These are phyloP conservation scores for Anthoscopus minutus DNA, from an alignment of 2,113 vertebrate genomes.

Conservation along the genomic window DNA sequence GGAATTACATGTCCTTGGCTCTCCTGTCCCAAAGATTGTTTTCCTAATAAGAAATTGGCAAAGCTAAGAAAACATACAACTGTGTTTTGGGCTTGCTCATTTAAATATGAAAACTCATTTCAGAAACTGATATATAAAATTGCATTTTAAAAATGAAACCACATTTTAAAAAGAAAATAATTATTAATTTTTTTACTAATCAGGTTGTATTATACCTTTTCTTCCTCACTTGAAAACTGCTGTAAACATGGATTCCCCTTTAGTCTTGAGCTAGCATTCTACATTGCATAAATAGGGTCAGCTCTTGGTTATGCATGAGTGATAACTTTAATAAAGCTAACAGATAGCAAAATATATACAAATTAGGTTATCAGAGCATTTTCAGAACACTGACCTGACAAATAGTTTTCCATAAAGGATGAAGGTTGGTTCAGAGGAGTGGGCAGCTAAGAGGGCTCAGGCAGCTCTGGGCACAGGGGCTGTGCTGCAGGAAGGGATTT, in stretches of 20 bases:
- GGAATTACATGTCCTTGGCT: neutral
- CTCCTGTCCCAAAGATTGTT: neutral
- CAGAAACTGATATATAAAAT: neutral
- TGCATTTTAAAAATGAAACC: neutral
- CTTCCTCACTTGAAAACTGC: neutral
- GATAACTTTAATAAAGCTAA: neutral
- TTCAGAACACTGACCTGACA: neutral
- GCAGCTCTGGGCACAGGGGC: neutral
- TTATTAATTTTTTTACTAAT: neutral
- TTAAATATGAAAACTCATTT: neutral
- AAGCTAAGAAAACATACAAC: neutral
- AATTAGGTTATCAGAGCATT: neutral
- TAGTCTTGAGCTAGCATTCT: neutral
- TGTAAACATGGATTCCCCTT: neutral
- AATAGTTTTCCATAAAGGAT: neutral
- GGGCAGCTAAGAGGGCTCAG: neutral
- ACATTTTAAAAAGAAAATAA: neutral
- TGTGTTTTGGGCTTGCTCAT: neutral
- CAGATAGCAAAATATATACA: neutral
- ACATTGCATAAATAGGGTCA: neutral
- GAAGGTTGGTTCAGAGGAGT: neutral
- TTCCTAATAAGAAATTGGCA: neutral
- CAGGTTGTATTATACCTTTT: neutral
- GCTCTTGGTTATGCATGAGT: neutral
- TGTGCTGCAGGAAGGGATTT: neutral